Evolutionary conservation across 2,888 invertebrate genomes (phyloP).

Genomic region (Patella depressa): DNA sequence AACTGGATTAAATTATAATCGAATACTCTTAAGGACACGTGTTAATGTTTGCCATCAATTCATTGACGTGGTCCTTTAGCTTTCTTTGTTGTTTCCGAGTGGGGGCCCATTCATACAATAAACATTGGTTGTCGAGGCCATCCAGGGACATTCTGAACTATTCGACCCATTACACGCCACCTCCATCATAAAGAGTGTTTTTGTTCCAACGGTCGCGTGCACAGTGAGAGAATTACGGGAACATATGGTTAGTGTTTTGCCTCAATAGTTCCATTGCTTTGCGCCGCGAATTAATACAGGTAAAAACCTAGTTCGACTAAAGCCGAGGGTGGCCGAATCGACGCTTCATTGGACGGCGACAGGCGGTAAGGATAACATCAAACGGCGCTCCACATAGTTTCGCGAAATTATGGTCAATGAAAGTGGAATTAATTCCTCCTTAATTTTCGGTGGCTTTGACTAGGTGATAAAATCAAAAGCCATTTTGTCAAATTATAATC

Average conservation of each 20-base stretch:
- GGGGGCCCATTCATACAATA: not conserved
- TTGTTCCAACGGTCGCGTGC: conserved; percentile 10
- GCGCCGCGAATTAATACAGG: not conserved
- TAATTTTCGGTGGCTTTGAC: not conserved
- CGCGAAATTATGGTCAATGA: not conserved
- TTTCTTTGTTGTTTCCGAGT: not conserved
- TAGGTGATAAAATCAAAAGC: conserved; percentile 3
- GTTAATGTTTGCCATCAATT: not conserved
- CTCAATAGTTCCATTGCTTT: not conserved
- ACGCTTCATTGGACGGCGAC: not conserved
- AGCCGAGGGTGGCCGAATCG: not conserved
- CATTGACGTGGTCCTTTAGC: not conserved
- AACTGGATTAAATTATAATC: not conserved
- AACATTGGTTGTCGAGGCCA: not conserved
- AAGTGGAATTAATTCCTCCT: not conserved
- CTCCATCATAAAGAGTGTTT: not conserved
- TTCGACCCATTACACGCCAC: not conserved
- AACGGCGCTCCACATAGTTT: not conserved
- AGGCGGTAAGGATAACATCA: not conserved
- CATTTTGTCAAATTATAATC: conserved; percentile 1
- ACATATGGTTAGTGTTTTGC: conserved; percentile 2
- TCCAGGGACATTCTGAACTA: conserved; percentile 3
- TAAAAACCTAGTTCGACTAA: not conserved
- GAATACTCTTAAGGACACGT: conserved; percentile 3
- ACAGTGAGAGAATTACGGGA: not conserved